These are phyloP conservation scores for Isurus oxyrinchus DNA, from an alignment of 2,113 vertebrate genomes.

Conservation along the genomic window DNA sequence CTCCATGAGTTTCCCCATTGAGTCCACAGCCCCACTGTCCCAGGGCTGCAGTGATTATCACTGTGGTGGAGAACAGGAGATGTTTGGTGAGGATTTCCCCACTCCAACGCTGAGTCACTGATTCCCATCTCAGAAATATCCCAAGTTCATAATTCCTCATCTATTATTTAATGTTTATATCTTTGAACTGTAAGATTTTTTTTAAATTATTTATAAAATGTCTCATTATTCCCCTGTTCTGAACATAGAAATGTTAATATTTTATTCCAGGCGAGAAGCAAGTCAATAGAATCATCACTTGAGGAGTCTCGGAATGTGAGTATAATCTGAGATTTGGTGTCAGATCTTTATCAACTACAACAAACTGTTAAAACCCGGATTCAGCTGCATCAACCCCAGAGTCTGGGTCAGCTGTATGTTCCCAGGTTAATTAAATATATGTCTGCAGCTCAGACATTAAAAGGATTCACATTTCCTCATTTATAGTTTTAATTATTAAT, in stretches of 20 bases:
- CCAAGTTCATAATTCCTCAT: not conserved
- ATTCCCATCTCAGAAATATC: not conserved
- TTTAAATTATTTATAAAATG: no score
- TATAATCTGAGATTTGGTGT: not conserved
- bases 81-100: not conserved
- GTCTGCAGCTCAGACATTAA: no score
- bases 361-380: not conserved
- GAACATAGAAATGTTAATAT: not conserved
- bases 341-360: not conserved
- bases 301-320: not conserved
- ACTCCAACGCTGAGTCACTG: not conserved
- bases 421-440: not conserved
- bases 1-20: no score
- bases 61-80: no score
- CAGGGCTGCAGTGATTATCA: no score
- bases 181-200: no score
- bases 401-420: not conserved
- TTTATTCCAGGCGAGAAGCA: not conserved
- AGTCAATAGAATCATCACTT: not conserved
- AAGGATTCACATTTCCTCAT: no score
- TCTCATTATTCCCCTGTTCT: no score
- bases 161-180: no score
- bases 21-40: no score
- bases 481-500: no score
- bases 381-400: not conserved